These are phyloP conservation scores for Xylota sylvarum DNA, from an alignment of 2,888 invertebrate genomes.

Conservation along the genomic window DNA sequence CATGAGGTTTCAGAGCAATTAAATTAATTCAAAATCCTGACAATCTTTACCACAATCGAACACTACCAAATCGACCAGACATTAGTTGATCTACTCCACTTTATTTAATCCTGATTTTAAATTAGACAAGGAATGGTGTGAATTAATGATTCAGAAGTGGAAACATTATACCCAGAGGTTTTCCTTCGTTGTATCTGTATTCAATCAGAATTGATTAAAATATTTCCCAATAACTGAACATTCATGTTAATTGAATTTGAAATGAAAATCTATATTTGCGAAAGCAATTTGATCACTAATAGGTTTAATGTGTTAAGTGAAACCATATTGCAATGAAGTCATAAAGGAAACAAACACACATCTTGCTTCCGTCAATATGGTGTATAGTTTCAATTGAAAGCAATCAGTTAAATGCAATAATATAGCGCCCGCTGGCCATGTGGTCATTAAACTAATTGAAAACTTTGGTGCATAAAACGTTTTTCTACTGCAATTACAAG, in stretches of 20 bases:
- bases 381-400: conserved; percentile 58
- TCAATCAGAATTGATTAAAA: background rate
- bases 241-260: conserved; percentile 37
- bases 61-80: too few species aligned
- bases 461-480: conserved; percentile 27
- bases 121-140: too few species aligned
- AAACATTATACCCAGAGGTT: too few species aligned
- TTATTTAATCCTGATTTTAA: too few species aligned
- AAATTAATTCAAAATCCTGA: too few species aligned
- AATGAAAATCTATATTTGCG: conserved; percentile 31
- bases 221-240: background rate
- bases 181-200: too few species aligned
- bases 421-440: conserved; percentile 30
- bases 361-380: conserved; percentile 45
- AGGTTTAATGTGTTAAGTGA: background rate
- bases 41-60: too few species aligned
- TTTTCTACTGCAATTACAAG: background rate
- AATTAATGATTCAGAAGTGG: too few species aligned
- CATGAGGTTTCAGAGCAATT: too few species aligned
- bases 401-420: conserved; percentile 61
- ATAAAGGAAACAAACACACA: conserved; percentile 30
- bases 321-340: conserved; percentile 15
- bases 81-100: too few species aligned
- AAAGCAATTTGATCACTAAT: conserved; percentile 29
- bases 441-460: conserved; percentile 52